Evolutionary conservation across 2,797 vertebrate genomes (phyloP).

Genomic region (Pipistrellus pipistrellus): DNA sequence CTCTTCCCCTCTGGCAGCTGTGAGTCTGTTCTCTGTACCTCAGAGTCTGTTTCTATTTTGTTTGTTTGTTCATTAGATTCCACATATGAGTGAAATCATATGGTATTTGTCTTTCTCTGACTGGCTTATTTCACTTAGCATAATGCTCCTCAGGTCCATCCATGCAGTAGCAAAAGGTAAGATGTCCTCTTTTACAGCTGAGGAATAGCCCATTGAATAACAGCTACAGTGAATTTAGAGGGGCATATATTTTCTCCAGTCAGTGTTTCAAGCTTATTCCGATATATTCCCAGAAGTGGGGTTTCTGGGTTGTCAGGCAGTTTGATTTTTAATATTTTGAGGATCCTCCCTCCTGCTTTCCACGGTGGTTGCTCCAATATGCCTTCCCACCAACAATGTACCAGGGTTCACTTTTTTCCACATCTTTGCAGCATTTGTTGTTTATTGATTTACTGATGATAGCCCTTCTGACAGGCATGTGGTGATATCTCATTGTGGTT

Average conservation of each 20-base stretch:
- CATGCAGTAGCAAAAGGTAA: too few species aligned
- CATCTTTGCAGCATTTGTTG: neutral
- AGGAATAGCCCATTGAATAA: neutral
- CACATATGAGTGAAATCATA: neutral
- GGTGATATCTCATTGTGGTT: neutral
- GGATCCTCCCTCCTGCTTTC: neutral
- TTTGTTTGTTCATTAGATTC: neutral
- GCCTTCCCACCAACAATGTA: neutral
- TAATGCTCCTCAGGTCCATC: neutral
- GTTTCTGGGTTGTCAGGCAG: neutral
- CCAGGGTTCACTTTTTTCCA: neutral
- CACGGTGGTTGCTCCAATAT: neutral
- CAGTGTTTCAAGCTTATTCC: neutral
- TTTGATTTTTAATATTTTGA: neutral
- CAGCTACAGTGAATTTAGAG: neutral
- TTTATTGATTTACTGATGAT: neutral
- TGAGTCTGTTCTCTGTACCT: neutral
- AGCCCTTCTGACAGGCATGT: neutral
- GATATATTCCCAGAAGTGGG: neutral
- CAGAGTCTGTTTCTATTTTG: neutral
- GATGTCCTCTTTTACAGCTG: neutral
- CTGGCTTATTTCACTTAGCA: neutral
- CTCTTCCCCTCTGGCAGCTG: neutral
- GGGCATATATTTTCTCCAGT: neutral
- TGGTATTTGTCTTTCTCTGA: neutral